Base-by-base conservation (phyloP, 2,113 vertebrate species). In the Pollachius pollachius region DNA sequence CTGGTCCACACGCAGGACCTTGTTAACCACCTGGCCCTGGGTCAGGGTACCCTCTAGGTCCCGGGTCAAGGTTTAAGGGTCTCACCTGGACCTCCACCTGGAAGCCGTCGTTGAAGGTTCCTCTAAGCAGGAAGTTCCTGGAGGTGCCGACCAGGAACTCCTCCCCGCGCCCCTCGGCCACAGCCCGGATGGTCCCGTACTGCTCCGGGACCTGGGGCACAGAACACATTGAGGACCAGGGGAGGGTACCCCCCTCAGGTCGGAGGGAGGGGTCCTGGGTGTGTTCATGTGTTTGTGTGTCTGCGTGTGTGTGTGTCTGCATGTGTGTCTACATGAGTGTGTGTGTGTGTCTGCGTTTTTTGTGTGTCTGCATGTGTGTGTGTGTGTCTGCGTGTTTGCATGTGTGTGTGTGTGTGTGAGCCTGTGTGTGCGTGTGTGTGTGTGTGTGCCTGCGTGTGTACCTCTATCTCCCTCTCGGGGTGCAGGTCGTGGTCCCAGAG, bases 61-160 rank as follows among this genome's bases (percentile, higher is more conserved):
- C 41, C 1, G 41, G 41, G 23, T 61, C n/a, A 21, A 19, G 59
- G 56, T 16, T 13, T 4, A 52, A 15, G 54, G 54, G 2, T 56
- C 62, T 3, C 54, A 98, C 97, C 96, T 99, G 97, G 61, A 98
- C 97, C 82, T 97, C 96, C 80, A 97, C 95, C 78, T 92, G 81
- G 73, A 99, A 98, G 48, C 97, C 96, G 56, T 99, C 97, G 0
- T 95, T 96, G 89, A 98, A 99, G 0, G 96, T 98, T 84, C 93
- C 97, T 69, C 95, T 93, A 62, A 99, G 91, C 88, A 99, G 92
- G 86, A 98, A 98, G 83, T 99, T 99, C 37, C 95, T 90, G 0
- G 97, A 98, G 12, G 97, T 99, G 12, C 97, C 97, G 11, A 99
- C 94, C 86, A 98, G 88, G 84, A 98, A 95, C 48, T 99, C 94